These are phyloP conservation scores for Lepus timidus DNA, from an alignment of 2,113 vertebrate species.

Conservation along the genomic window DNA sequence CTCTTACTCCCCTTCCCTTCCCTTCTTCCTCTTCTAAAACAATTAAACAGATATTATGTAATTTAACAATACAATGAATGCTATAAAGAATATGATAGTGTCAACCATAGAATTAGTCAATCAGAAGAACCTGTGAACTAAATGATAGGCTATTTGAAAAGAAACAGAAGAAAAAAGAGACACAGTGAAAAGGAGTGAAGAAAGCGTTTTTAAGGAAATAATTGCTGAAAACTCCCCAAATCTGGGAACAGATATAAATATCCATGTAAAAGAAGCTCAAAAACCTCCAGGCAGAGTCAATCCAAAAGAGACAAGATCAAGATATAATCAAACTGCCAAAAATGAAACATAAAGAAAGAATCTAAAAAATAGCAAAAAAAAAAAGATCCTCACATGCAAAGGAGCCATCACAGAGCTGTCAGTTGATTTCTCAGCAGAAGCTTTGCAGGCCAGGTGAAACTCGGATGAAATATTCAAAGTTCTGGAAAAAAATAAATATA, in stretches of 20 bases:
- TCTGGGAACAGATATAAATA: not conserved
- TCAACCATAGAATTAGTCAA: no score
- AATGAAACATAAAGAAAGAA: not conserved
- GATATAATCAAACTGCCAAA: not conserved
- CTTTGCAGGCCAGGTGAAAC: not conserved
- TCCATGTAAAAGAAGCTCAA: not conserved
- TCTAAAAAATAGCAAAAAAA: not conserved
- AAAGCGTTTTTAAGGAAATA: no score
- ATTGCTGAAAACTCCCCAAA: not conserved
- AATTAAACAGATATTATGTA: no score
- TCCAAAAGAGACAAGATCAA: not conserved
- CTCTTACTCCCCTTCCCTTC: no score
- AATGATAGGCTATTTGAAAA: no score
- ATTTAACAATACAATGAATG: no score
- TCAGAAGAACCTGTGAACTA: no score
- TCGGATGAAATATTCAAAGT: not conserved
- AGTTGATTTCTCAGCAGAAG: not conserved
- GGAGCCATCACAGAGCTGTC: not conserved
- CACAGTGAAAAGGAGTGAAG: no score
- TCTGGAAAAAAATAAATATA: no score
- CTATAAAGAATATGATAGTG: no score
- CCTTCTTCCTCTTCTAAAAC: no score
- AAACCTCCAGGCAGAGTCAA: not conserved
- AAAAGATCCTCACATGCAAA: not conserved
- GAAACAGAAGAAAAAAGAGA: no score